Evolutionary conservation across 1,140 invertebrate species (phyloP).

Genomic region (Sogatella furcifera): DNA sequence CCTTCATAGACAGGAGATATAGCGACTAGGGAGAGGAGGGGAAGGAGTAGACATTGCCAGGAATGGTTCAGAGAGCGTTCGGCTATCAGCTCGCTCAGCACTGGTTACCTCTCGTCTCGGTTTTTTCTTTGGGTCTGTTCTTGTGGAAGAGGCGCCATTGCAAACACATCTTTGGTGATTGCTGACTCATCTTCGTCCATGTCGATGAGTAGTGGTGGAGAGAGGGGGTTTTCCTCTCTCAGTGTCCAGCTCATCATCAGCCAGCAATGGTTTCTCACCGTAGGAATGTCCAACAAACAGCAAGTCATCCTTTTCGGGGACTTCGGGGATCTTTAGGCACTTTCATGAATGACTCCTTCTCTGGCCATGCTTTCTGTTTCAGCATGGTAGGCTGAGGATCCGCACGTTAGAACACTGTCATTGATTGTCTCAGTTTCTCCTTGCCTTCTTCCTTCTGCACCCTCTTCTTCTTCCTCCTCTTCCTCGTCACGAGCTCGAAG

Average conservation of each 20-base stretch:
- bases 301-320: slow-evolving; percentile 31
- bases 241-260: slow-evolving; percentile 67
- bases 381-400: slow-evolving; percentile 56
- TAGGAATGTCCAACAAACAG: slow-evolving; percentile 64
- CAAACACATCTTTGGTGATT: slow-evolving; percentile 50
- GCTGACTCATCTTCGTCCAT: slow-evolving; percentile 25
- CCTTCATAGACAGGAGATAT: slow-evolving; percentile 17
- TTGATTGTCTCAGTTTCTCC: slow-evolving; percentile 44
- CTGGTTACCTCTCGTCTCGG: slow-evolving; percentile 16
- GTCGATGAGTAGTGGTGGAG: slow-evolving; percentile 28
- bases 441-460: slow-evolving; percentile 34
- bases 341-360: slow-evolving; percentile 22
- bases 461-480: slow-evolving; percentile 38
- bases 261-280: slow-evolving; percentile 61
- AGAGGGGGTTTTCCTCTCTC: slow-evolving; percentile 40
- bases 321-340: slow-evolving; percentile 13
- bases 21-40: slow-evolving; percentile 11
- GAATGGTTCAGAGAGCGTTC: slow-evolving; percentile 24
- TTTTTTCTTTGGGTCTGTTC: slow-evolving; percentile 33
- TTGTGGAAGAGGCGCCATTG: slow-evolving; percentile 59
- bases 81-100: slow-evolving; percentile 11
- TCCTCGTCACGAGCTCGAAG: slow-evolving; percentile 49
- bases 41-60: slow-evolving; percentile 13
- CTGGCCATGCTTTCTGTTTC: slow-evolving; percentile 49
- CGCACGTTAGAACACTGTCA: slow-evolving; percentile 53